Conservation (phyloP, 2,797 vertebrate species). For the Ctenochaetus hawaiiensis region DNA sequence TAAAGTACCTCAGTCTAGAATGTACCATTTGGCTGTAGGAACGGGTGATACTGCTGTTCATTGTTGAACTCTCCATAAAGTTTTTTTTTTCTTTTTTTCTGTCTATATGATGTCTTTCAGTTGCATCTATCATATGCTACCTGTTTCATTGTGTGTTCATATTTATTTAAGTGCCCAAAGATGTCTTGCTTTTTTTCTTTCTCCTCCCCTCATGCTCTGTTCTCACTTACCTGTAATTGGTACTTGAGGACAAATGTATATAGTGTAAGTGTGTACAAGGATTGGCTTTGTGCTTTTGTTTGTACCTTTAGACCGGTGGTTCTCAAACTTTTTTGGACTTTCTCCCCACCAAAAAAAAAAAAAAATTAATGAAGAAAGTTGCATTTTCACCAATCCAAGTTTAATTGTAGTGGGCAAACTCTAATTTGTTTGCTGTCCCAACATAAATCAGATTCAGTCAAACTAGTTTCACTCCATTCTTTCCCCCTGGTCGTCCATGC, state of each 20-base stretch:
- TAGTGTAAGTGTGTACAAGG: conserved; percentile 44
- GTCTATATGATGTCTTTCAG: conserved; percentile 11
- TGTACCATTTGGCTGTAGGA: conserved; percentile 48
- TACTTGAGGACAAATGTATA: conserved; percentile 44
- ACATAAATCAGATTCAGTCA: too few relatives aligned
- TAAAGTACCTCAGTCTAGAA: conserved; percentile 59
- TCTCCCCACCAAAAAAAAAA: too few relatives aligned
- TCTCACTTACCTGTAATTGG: conserved; percentile 35
- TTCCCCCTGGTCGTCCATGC: too few relatives aligned
- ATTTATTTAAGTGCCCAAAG: conserved; percentile 84
- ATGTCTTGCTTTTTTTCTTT: conserved; percentile 36
- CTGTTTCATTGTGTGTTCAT: conserved; percentile 52
- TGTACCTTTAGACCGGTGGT: conserved; percentile 35
- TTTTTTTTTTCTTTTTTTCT: neutral
- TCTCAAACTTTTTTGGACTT: too few relatives aligned
- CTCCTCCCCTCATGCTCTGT: conserved; percentile 13
- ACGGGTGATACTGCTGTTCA: conserved; percentile 13
- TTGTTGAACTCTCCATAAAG: conserved; percentile 7
- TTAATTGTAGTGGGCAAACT: too few relatives aligned
- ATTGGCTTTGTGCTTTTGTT: conserved; percentile 52
- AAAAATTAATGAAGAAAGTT: too few relatives aligned
- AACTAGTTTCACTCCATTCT: too few relatives aligned
- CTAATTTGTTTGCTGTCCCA: too few relatives aligned
- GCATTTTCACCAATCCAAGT: too few relatives aligned
- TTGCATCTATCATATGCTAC: conserved; percentile 35